Percentiles rank a stretch among this genome's conserved stretches.
These are phyloP conservation scores for Cliona cf. orientalis DNA, from an alignment of 37 sponge, comb jelly and placozoan genomes.

Conservation along the genomic window DNA sequence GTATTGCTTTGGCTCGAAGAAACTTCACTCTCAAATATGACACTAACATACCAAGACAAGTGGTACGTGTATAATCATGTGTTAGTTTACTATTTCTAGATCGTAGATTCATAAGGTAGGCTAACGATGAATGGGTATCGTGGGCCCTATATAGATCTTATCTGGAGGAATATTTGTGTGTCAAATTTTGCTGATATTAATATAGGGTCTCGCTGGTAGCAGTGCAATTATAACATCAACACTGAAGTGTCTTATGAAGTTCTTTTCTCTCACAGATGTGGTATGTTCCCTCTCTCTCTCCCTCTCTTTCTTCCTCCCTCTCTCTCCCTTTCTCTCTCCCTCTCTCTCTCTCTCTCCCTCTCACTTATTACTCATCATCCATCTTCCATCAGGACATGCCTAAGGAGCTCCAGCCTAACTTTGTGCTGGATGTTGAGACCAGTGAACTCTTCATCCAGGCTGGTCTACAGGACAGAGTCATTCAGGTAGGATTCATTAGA, in stretches of 20 bases:
- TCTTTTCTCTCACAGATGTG: slow-evolving; percentile 72
- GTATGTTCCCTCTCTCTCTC: slow-evolving; percentile 39
- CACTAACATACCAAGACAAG: slow-evolving; percentile 93
- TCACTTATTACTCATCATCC: background rate
- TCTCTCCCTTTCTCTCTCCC: background rate
- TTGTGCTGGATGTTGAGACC: slow-evolving; percentile 82
- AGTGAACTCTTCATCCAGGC: slow-evolving; percentile 86
- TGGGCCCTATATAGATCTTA: no score
- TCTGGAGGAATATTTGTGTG: background rate
- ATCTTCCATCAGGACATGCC: slow-evolving; percentile 73
- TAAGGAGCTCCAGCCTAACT: slow-evolving; percentile 68
- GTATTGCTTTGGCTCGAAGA: slow-evolving; percentile 83
- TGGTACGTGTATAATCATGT: no score
- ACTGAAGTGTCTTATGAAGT: slow-evolving; percentile 85
- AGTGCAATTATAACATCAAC: slow-evolving; percentile 92
- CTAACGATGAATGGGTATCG: no score
- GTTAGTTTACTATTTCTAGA: no score
- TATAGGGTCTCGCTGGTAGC: slow-evolving; percentile 90
- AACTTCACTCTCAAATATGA: slow-evolving; percentile 88
- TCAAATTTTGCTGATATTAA: background rate
- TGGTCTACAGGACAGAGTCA: slow-evolving; percentile 89
- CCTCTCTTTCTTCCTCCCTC: background rate
- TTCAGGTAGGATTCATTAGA: slow-evolving; percentile 60
- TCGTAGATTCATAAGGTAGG: no score
- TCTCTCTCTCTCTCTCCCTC: background rate